Conservation (phyloP, 2,888 invertebrate species). For the Cerastoderma edule region DNA sequence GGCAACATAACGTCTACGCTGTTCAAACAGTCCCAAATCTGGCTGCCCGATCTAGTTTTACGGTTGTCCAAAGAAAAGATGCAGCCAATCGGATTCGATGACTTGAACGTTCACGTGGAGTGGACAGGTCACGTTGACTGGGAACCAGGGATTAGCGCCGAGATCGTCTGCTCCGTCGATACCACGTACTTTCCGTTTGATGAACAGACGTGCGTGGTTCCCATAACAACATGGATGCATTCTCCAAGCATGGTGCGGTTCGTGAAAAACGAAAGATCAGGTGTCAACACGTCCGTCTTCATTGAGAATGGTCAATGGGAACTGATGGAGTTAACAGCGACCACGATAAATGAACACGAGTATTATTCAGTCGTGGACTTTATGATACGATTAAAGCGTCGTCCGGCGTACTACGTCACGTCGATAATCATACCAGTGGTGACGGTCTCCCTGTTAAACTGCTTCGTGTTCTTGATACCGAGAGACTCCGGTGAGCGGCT, state of each 20-base stretch:
- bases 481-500: not conserved
- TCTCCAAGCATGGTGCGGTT: not conserved
- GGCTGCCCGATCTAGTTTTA: slow-evolving; percentile 3
- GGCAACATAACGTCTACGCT: not conserved
- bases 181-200: slow-evolving; percentile 1
- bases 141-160: not conserved
- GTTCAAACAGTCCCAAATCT: not conserved
- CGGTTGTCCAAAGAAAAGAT: not conserved
- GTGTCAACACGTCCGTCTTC: not conserved
- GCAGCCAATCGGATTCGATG: not conserved
- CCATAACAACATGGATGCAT: not conserved
- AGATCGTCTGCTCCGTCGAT: not conserved
- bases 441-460: not conserved
- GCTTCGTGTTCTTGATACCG: not conserved
- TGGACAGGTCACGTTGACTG: not conserved
- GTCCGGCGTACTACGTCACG: not conserved
- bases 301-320: slow-evolving; percentile 2
- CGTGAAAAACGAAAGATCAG: not conserved
- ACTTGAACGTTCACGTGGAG: not conserved
- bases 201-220: not conserved
- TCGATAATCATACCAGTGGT: slow-evolving; percentile 3
- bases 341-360: not conserved
- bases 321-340: not conserved
- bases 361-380: not conserved
- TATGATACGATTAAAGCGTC: not conserved